Evolutionary conservation across 1,140 invertebrate genomes (phyloP).

Genomic region (Drosophila willistoni): DNA sequence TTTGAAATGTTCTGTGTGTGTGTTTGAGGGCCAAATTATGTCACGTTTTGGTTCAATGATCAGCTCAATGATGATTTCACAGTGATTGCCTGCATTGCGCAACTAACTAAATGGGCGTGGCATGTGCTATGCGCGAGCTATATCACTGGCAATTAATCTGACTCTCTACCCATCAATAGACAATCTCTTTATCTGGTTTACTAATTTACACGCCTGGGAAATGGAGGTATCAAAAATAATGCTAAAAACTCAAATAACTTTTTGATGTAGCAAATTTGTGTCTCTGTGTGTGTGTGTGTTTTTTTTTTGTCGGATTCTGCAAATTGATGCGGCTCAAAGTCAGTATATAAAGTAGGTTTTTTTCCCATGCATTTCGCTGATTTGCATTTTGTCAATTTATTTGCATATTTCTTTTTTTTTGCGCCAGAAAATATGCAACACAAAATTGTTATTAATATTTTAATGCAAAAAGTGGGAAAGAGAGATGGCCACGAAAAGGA

Average conservation of each 20-base stretch:
- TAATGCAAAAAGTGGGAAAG: slow-evolving; percentile 58
- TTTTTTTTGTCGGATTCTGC: slow-evolving; percentile 2
- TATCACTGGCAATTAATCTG: slow-evolving; percentile 44
- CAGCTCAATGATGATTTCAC: slow-evolving; percentile 59
- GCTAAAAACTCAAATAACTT: slow-evolving; percentile 6
- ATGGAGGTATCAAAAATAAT: slow-evolving; percentile 7
- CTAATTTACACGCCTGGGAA: slow-evolving; percentile 19
- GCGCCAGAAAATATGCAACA: slow-evolving; percentile 64
- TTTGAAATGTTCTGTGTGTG: background rate
- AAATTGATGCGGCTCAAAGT: slow-evolving; percentile 5
- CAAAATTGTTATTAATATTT: slow-evolving; percentile 78
- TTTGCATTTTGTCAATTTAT: slow-evolving; percentile 62
- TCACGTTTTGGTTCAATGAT: slow-evolving; percentile 75
- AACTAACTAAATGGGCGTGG: no score
- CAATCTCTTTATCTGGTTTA: background rate
- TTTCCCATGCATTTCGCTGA: slow-evolving; percentile 34
- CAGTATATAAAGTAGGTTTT: slow-evolving; percentile 25
- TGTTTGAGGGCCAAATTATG: slow-evolving; percentile 55
- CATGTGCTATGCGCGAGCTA: slow-evolving; percentile 37
- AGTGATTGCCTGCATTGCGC: slow-evolving; percentile 74
- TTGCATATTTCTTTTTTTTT: slow-evolving; percentile 15
- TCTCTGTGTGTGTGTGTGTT: no score
- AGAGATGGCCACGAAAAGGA: background rate
- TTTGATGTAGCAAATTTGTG: slow-evolving; percentile 6
- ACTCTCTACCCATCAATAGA: slow-evolving; percentile 13